Conservation (phyloP, 2,888 invertebrate genomes). For the Eubasilissa splendida region DNA sequence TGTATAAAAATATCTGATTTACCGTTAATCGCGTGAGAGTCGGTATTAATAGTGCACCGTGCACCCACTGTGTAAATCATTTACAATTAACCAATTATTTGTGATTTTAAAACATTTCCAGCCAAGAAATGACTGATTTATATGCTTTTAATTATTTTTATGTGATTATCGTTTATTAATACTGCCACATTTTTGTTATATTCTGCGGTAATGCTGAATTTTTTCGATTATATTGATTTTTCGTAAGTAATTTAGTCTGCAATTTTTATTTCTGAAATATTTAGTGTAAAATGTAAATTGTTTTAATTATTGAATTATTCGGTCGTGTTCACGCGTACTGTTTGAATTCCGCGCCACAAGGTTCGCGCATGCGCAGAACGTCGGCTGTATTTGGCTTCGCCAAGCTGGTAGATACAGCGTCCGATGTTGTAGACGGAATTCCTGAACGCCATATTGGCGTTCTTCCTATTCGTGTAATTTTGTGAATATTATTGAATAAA, state of each 20-base stretch:
- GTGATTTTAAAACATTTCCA: too few species aligned
- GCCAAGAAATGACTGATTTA: too few species aligned
- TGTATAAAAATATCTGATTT: too few species aligned
- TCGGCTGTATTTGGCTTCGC: conserved; percentile 29
- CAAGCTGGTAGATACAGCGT: conserved; percentile 45
- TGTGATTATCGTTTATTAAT: too few species aligned
- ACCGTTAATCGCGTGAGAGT: too few species aligned
- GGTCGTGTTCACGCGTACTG: neutral
- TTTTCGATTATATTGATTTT: neutral
- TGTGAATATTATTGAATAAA: conserved; percentile 49
- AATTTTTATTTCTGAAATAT: too few species aligned
- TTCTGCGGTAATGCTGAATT: neutral
- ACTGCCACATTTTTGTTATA: neutral
- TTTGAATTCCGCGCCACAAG: conserved; percentile 29
- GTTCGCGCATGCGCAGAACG: conserved; percentile 43
- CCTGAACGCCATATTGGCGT: conserved; percentile 60
- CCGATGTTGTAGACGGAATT: conserved; percentile 48
- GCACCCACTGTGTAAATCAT: too few species aligned
- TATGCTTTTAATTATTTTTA: too few species aligned
- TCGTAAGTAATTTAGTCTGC: too few species aligned
- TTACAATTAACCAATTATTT: too few species aligned
- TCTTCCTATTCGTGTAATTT: conserved; percentile 34
- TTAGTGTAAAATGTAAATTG: too few species aligned
- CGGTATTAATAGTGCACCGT: too few species aligned
- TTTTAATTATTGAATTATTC: neutral